Conservation (phyloP, 2,113 vertebrate species). For the Rhineura floridana region DNA sequence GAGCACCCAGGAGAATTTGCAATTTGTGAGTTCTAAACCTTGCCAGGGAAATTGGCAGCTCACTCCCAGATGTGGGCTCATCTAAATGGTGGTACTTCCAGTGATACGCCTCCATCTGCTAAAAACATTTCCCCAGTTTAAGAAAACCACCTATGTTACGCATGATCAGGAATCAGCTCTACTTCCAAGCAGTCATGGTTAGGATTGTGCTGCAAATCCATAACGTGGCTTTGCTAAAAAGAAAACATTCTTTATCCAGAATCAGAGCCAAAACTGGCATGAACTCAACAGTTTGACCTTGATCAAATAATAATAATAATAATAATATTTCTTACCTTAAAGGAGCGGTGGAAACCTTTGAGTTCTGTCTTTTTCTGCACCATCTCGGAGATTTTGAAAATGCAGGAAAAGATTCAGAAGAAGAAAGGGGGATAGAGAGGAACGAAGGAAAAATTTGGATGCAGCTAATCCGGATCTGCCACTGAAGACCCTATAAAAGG, state of each 20-base stretch:
- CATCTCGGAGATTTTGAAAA: slow-evolving; percentile 61
- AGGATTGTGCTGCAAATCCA: neutral
- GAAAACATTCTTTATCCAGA: too few relatives aligned
- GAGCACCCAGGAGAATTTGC: too few relatives aligned
- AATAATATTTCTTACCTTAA: slow-evolving; percentile 79
- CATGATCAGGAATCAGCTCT: neutral
- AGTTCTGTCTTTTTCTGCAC: slow-evolving; percentile 96
- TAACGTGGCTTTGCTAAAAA: neutral
- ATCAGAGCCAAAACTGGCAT: too few relatives aligned
- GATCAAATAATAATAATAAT: neutral
- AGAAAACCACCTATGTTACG: neutral
- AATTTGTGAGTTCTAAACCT: too few relatives aligned
- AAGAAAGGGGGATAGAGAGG: neutral
- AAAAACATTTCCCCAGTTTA: neutral
- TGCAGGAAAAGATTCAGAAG: slow-evolving; percentile 31
- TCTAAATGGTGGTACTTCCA: too few relatives aligned
- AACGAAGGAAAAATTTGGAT: neutral
- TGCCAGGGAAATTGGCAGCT: too few relatives aligned
- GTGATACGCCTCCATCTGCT: too few relatives aligned
- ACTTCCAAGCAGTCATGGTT: too few relatives aligned
- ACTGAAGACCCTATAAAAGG: neutral
- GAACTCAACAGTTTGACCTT: neutral
- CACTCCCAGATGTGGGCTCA: too few relatives aligned
- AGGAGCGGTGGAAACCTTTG: slow-evolving; percentile 90
- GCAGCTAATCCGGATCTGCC: neutral